Conservation (phyloP, 37 sponge, comb jelly and placozoan species). For the Lycopodina hypogea region DNA sequence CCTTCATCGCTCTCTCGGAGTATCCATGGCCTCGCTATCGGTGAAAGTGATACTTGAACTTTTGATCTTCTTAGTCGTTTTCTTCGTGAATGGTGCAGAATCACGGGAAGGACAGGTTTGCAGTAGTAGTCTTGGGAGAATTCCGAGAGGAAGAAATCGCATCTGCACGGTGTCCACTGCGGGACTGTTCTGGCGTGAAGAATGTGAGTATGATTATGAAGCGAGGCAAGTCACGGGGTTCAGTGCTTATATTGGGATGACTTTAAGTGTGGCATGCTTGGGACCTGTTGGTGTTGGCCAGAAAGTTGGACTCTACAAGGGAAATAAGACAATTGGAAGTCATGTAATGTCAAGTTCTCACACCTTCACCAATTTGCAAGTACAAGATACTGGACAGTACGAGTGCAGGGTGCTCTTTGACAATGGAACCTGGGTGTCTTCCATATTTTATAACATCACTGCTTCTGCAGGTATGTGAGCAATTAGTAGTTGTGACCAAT, state of each 20-base stretch:
- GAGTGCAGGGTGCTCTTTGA: neutral
- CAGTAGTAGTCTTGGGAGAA: neutral
- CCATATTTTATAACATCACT: conserved; percentile 4
- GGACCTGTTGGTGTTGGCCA: neutral
- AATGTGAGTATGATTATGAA: neutral
- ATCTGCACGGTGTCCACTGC: neutral
- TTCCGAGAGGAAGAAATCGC: neutral
- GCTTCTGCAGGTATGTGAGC: neutral
- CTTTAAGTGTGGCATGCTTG: neutral
- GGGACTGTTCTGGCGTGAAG: neutral
- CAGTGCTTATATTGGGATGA: conserved; percentile 9
- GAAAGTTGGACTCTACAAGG: neutral
- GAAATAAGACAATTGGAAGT: neutral
- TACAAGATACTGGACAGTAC: conserved; percentile 6
- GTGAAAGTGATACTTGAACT: no score
- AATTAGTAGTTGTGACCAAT: no score
- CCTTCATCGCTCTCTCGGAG: no score
- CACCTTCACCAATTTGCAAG: neutral
- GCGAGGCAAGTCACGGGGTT: neutral
- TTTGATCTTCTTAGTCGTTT: no score
- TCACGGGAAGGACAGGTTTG: neutral
- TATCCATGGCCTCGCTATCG: no score
- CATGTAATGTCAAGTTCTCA: neutral
- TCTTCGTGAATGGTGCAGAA: no score
- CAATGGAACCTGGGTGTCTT: neutral